A percentile compares a stretch with the other conserved stretches of the same genome.
Evolutionary conservation across 2,797 vertebrate species (phyloP).

Genomic region (Enteromius viviparus): DNA sequence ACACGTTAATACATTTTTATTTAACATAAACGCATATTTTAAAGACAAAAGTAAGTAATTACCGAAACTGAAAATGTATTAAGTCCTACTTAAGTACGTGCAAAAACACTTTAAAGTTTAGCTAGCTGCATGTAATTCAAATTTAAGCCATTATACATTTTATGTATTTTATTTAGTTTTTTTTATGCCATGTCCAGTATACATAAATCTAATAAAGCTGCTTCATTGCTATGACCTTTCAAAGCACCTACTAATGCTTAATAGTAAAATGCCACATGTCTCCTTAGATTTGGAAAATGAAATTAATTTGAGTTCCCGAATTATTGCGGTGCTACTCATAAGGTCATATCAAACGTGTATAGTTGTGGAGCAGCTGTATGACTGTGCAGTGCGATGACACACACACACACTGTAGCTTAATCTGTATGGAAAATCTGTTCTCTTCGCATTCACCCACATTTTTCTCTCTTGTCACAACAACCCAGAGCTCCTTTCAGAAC

Average conservation of each 20-base stretch:
- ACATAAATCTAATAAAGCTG: not conserved
- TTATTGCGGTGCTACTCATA: slow-evolving; percentile 11
- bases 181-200: not conserved
- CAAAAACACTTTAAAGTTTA: not conserved
- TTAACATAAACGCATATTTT: not conserved
- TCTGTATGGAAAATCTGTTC: slow-evolving; percentile 50
- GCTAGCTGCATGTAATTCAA: not conserved
- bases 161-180: not conserved
- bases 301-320: slow-evolving; percentile 20
- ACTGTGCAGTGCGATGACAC: not conserved
- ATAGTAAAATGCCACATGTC: slow-evolving; percentile 27
- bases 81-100: not conserved
- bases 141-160: not conserved
- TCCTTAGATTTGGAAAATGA: slow-evolving; percentile 8
- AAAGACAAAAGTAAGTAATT: not conserved
- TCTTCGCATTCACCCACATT: slow-evolving; percentile 37
- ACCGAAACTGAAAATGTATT: not conserved
- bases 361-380: not conserved
- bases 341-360: slow-evolving; percentile 25
- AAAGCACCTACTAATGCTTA: not conserved
- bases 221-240: not conserved
- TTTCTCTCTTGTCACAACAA: slow-evolving; percentile 46
- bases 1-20: not conserved
- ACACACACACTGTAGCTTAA: slow-evolving; percentile 31
- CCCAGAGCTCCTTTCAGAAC: slow-evolving; percentile 37